Base-by-base conservation (phyloP, 2,888 invertebrate genomes). In the Plutella xylostella region DNA sequence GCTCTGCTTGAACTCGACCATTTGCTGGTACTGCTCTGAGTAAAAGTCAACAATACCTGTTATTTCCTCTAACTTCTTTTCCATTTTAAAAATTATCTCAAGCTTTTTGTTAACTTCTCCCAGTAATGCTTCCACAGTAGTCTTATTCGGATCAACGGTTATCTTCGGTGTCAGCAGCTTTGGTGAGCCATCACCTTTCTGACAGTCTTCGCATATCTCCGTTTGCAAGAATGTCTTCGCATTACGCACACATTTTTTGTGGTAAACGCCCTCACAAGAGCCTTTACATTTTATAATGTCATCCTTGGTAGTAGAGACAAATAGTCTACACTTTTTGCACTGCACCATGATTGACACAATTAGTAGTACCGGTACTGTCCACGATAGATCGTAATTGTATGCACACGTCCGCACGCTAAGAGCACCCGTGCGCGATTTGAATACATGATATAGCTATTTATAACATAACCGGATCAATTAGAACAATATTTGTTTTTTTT, bases 171-270 rank as follows among this genome's bases (percentile, higher is more conserved):
- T n/a, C n/a, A n/a, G n/a, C n/a, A n/a, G n/a, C n/a, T n/a, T n/a
- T n/a, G n/a, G n/a, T n/a, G n/a, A n/a, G n/a, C n/a, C n/a, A n/a
- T n/a, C n/a, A n/a, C n/a, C n/a, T n/a, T n/a, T n/a, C n/a, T n/a
- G n/a, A n/a, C n/a, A n/a, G n/a, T n/a, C n/a, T n/a, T n/a, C n/a
- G n/a, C n/a, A n/a, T n/a, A n/a, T n/a, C n/a, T n/a, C n/a, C n/a
- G n/a, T n/a, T n/a, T n/a, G n/a, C 50, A 58, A 54, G 17, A 14
- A 33, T 15, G 17, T n/a, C 7, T 7, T 33, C 17, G 4, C 33
- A 33, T 33, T 33, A 14, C 33, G 17, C 7, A 33, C 25, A 9
- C 25, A 25, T 7, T 9, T 25, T 25, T 25, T 25, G 9, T 25
- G 25, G 9, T 7, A 25, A 25, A 25, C 25, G 9, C 25, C 9